Conservation (phyloP, 2,113 vertebrate genomes). For the Lethenteron reissneri region DNA sequence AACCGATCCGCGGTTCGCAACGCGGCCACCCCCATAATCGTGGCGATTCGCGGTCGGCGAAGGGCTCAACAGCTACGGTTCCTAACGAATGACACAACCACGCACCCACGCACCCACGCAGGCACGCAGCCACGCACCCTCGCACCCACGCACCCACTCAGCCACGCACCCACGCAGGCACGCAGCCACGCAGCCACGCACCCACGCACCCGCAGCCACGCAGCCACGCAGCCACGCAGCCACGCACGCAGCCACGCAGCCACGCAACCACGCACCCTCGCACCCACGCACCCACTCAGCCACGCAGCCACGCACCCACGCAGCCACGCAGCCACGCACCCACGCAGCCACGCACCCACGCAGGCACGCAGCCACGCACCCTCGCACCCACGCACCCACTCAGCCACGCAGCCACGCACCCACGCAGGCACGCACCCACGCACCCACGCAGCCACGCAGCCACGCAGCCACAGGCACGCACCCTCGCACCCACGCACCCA, state of each 20-base stretch:
- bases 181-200: neutral
- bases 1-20: too few relatives aligned
- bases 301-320: neutral
- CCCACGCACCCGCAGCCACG: neutral
- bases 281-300: neutral
- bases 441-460: neutral
- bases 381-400: neutral
- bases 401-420: neutral
- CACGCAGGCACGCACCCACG: neutral
- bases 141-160: neutral
- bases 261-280: neutral
- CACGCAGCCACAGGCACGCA: neutral
- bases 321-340: neutral
- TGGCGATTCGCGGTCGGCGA: too few relatives aligned
- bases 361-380: neutral
- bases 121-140: neutral
- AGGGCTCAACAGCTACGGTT: too few relatives aligned
- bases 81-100: neutral
- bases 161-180: neutral
- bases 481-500: neutral
- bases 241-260: neutral
- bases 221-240: neutral
- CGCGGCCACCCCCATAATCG: too few relatives aligned
- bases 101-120: neutral
- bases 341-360: neutral